A percentile compares a stretch with the other conserved stretches of the same genome.
phyloP scores from a whole-genome alignment of 2,113 vertebrate species.

The Burhinus bistriatus region DNA sequence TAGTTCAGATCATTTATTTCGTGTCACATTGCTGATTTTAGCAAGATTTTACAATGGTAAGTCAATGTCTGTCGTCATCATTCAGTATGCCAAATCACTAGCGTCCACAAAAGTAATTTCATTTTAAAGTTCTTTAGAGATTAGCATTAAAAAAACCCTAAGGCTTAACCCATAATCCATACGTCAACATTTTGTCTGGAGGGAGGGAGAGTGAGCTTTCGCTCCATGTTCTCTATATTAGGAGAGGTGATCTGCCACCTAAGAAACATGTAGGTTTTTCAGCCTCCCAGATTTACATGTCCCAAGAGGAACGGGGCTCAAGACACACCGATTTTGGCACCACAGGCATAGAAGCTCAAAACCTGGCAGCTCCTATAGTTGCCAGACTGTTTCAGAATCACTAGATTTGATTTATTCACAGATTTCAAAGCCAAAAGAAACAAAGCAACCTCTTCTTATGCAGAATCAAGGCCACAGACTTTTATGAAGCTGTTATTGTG shows the following conservation, averaged over 20 bases:
- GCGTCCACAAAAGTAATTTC: not conserved
- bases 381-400: not conserved
- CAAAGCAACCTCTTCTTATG: not conserved
- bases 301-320: accelerated
- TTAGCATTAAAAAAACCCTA: not conserved
- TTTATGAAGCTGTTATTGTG: not conserved
- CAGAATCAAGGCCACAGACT: not conserved
- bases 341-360: not conserved
- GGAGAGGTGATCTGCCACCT: not conserved
- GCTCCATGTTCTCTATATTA: not conserved
- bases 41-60: not conserved
- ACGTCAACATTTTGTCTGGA: not conserved
- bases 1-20: not conserved
- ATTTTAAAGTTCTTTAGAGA: not conserved
- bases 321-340: not conserved
- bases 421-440: not conserved
- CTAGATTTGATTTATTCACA: not conserved
- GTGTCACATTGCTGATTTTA: not conserved
- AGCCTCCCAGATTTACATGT: not conserved
- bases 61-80: not conserved
- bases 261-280: not conserved
- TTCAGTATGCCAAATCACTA: not conserved
- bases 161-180: not conserved
- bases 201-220: not conserved
- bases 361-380: not conserved